Conservation (phyloP, 2,888 invertebrate genomes). For the Tricholauxania praeusta region DNA sequence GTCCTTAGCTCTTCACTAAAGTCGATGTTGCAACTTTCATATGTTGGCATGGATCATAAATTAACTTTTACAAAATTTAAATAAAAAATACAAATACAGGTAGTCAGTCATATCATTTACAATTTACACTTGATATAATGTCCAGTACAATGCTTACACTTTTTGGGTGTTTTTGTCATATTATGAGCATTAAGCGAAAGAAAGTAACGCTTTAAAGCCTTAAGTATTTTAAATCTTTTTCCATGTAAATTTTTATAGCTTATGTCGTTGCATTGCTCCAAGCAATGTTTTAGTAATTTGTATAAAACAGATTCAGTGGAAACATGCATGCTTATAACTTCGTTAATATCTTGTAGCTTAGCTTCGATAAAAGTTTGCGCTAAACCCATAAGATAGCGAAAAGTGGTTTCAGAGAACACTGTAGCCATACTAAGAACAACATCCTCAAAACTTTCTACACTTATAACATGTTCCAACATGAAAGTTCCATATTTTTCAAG, state of each 20-base stretch:
- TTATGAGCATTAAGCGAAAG: slow-evolving; percentile 51
- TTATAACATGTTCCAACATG: slow-evolving; percentile 47
- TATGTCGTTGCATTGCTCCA: slow-evolving; percentile 33
- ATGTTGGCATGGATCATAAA: too few relatives aligned
- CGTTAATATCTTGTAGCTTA: slow-evolving; percentile 39
- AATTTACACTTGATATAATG: slow-evolving; percentile 45
- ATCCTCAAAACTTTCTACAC: slow-evolving; percentile 48
- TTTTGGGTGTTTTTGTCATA: neutral
- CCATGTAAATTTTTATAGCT: slow-evolving; percentile 20
- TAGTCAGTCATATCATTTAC: slow-evolving; percentile 31
- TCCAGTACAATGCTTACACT: slow-evolving; percentile 51
- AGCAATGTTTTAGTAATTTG: slow-evolving; percentile 45
- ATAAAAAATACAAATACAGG: too few relatives aligned
- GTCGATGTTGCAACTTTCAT: too few relatives aligned
- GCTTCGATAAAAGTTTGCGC: slow-evolving; percentile 47
- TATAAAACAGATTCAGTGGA: slow-evolving; percentile 54
- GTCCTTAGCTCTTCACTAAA: too few relatives aligned
- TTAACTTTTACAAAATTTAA: too few relatives aligned
- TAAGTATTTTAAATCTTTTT: slow-evolving; percentile 41
- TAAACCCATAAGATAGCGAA: slow-evolving; percentile 48
- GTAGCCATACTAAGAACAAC: slow-evolving; percentile 48
- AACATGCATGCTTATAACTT: slow-evolving; percentile 46
- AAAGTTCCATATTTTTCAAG: slow-evolving; percentile 36
- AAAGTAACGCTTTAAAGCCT: slow-evolving; percentile 44
- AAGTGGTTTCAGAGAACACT: slow-evolving; percentile 23